These are phyloP conservation scores for Himalopsyche anomala DNA, from an alignment of 2,888 invertebrate genomes.

Conservation along the genomic window DNA sequence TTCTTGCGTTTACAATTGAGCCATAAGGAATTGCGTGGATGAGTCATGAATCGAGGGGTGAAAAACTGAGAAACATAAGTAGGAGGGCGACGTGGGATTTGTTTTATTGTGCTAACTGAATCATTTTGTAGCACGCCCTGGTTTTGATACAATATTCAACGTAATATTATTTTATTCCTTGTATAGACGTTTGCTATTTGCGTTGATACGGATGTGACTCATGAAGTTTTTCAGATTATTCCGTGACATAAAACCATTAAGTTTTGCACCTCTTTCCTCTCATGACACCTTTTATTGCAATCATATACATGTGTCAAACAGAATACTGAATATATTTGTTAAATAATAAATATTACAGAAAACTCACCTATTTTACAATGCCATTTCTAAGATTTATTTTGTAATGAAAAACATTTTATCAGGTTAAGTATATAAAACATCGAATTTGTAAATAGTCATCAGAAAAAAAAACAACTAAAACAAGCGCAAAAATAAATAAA, in stretches of 20 bases:
- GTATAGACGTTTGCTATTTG: background rate
- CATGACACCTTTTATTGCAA: background rate
- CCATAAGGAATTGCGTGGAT: conserved; percentile 43
- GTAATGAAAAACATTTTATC: no score
- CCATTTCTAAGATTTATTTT: no score
- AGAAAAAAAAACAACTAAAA: no score
- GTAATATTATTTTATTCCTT: background rate
- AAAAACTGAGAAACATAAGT: background rate
- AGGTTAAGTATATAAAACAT: no score
- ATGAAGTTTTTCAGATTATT: conserved; percentile 2
- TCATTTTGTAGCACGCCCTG: conserved; percentile 49
- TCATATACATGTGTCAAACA: no score
- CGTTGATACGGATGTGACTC: background rate
- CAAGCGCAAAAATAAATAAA: no score
- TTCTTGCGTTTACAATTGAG: conserved; percentile 45
- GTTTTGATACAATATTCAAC: conserved; percentile 10
- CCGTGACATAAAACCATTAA: background rate
- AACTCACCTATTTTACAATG: no score
- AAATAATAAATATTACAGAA: no score
- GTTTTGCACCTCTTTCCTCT: background rate
- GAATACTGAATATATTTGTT: no score
- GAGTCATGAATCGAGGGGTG: conserved; percentile 37
- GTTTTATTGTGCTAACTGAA: conserved; percentile 50
- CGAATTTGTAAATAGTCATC: no score
- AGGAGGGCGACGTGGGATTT: conserved; percentile 44